Conservation (phyloP, 2,888 invertebrate species). For the Rhagophthalmus giganteus region DNA sequence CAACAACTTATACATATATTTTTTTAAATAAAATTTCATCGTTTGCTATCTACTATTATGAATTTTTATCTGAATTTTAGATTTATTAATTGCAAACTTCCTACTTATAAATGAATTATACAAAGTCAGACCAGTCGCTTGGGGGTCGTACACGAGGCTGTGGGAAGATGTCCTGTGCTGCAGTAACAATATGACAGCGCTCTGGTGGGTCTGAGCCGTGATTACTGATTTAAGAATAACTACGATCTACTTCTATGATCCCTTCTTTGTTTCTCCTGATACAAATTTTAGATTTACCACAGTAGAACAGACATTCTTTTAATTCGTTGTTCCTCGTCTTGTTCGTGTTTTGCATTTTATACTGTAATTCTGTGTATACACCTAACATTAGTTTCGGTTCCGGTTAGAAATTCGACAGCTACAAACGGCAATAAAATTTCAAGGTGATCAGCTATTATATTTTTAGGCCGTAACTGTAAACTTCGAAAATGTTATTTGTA, state of each 20-base stretch:
- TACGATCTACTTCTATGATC: conserved; percentile 28
- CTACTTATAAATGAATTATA: conserved; percentile 21
- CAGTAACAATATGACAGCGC: conserved; percentile 40
- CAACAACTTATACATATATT: too few species aligned
- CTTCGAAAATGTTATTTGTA: conserved; percentile 17
- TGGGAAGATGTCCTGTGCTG: conserved; percentile 38
- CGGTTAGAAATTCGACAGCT: neutral
- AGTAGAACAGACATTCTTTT: too few species aligned
- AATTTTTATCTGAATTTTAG: too few species aligned
- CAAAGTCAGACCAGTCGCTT: conserved; percentile 29
- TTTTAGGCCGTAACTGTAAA: conserved; percentile 20
- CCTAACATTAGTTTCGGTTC: neutral
- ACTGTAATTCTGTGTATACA: too few species aligned
- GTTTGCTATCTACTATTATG: too few species aligned
- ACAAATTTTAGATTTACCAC: conserved; percentile 17
- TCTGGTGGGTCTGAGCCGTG: conserved; percentile 35
- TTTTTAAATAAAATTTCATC: too few species aligned
- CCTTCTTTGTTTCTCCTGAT: conserved; percentile 17
- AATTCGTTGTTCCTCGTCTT: too few species aligned
- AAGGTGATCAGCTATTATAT: conserved; percentile 4
- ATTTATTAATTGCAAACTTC: conserved; percentile 27
- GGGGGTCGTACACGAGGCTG: conserved; percentile 36
- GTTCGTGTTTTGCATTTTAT: too few species aligned
- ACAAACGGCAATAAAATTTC: neutral
- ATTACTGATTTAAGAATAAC: conserved; percentile 30